Evolutionary conservation across 2,888 invertebrate species (phyloP), one percentile per base, ranked within the genome.

Genomic region (Pterostichus madidus): DNA sequence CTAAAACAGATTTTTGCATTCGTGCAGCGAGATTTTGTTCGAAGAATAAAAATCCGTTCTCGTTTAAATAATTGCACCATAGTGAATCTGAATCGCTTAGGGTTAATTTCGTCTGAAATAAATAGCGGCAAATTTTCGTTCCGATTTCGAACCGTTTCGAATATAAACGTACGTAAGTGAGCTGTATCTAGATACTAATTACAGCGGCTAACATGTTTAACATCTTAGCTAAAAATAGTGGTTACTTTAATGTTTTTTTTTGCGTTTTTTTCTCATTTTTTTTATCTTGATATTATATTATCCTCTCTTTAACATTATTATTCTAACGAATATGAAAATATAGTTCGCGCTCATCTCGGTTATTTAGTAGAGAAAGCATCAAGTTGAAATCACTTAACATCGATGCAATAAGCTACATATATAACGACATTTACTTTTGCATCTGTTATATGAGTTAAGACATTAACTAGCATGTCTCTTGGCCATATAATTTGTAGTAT

Each of bases 301-400:
- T 77, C 76, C 75, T 83, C 76, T 84, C 49, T 84, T 76, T 83
- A 73, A 61, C 84, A 61, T 75, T 83, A 61, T 75, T 83, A 75
- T 68, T 83, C 53, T 76, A 76, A 76, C 82, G 76, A 80, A 77
- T 79, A 73, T 83, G 83, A 82, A 84, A 84, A 84, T 84, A 84
- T 84, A 82, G 59, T 84, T 39, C 83, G 83, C 81, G 82, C 78
- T 24, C 64, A 77, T 73, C 64, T 84, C 80, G 83, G 77, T 52
- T 80, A 80, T 64, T 71, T 83, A 84, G 53, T 84, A 82, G 76
- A 84, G 81, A 83, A 83, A 83, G 83, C 83, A 76, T 81, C 73
- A 82, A 76, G 75, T 82, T 81, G 79, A 79, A 79, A 79, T 79
- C 79, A 79, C 76, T 46, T 56, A 80, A 80, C 83, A 83, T 39